These are phyloP conservation scores for Phrynosoma blainvillii DNA, from an alignment of 2,113 vertebrate species.

Conservation along the genomic window DNA sequence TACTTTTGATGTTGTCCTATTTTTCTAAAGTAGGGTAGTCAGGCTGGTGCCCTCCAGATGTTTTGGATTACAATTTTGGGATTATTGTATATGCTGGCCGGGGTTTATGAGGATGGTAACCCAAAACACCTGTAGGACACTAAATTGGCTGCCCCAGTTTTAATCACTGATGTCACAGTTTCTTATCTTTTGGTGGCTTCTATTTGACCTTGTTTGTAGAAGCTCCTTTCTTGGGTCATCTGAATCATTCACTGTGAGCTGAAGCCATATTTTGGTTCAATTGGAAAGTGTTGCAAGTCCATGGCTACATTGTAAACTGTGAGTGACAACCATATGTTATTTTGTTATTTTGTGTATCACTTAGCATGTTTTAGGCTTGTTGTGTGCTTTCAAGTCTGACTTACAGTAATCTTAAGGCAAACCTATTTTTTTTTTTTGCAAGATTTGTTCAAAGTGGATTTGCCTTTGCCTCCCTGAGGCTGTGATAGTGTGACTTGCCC, in stretches of 20 bases:
- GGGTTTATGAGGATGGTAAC: background rate
- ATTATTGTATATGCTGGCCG: background rate
- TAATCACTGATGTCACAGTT: background rate
- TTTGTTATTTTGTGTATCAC: background rate
- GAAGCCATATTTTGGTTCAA: background rate
- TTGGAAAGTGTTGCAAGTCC: background rate
- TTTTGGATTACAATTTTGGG: background rate
- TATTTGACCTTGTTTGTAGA: background rate
- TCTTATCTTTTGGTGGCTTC: background rate
- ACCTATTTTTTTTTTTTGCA: no score
- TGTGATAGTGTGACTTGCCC: no score
- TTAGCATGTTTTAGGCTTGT: background rate
- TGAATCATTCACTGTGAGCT: background rate
- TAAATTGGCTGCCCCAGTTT: background rate
- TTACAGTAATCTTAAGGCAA: no score
- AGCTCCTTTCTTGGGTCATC: background rate
- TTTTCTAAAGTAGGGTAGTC: background rate
- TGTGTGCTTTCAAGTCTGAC: no score
- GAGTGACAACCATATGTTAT: background rate
- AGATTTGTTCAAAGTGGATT: no score
- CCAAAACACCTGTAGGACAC: background rate
- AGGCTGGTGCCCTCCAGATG: background rate
- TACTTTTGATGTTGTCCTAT: background rate
- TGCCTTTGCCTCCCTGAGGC: no score
- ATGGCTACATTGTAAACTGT: background rate